phyloP scores from a whole-genome alignment of 2,797 vertebrate species.

The Phoebastria nigripes region DNA sequence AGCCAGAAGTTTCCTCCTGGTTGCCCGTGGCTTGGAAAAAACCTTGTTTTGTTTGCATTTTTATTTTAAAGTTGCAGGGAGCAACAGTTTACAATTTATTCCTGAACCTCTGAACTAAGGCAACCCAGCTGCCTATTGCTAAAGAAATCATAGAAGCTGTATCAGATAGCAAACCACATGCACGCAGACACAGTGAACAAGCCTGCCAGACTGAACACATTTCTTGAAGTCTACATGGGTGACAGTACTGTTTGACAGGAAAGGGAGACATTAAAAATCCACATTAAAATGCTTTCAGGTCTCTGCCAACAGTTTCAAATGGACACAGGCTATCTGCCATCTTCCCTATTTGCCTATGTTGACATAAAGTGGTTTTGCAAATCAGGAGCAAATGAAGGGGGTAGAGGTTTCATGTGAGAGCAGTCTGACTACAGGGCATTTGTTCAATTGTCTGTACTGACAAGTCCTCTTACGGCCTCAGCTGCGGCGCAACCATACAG shows the following conservation, averaged over 20 bases:
- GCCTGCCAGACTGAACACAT: background rate
- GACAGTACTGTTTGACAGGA: background rate
- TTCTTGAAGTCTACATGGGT: background rate
- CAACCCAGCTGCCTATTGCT: background rate
- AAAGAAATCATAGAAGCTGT: background rate
- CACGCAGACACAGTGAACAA: background rate
- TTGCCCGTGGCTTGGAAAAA: background rate
- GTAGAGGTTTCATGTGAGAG: background rate
- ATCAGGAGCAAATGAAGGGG: background rate
- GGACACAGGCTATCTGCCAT: background rate
- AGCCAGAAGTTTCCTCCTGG: background rate
- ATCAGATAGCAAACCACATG: background rate
- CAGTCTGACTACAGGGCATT: background rate
- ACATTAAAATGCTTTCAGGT: background rate
- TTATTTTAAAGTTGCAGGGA: background rate
- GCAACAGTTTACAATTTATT: background rate
- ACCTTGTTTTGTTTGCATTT: background rate
- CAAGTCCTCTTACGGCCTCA: background rate
- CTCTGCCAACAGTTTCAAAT: background rate
- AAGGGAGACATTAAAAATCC: conserved; percentile 27
- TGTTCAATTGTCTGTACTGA: background rate
- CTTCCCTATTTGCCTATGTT: background rate
- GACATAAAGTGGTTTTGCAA: background rate
- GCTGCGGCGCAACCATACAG: fast-evolving
- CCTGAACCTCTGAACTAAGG: background rate